Evolutionary conservation across 2,888 invertebrate genomes (phyloP).

Genomic region (Biston stratarius): DNA sequence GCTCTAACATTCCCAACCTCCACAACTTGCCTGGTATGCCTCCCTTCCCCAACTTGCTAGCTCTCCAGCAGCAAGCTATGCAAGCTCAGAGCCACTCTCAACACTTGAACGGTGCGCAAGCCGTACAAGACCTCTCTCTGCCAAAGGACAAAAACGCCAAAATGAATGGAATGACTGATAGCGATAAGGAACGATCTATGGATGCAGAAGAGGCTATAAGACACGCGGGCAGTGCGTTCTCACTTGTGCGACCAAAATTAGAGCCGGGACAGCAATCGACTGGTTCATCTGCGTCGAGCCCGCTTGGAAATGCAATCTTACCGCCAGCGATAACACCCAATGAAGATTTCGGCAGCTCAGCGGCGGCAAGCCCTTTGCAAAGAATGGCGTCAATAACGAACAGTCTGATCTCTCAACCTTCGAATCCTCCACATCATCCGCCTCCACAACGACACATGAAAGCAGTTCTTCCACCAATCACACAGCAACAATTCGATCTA

Average conservation of each 20-base stretch:
- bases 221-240: conserved; percentile 94
- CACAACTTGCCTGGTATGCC: conserved; percentile 83
- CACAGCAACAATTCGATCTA: conserved; percentile 99
- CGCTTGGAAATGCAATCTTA: conserved; percentile 93
- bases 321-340: conserved; percentile 94
- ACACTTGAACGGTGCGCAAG: conserved; percentile 88
- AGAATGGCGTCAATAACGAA: conserved; percentile 99
- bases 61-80: conserved; percentile 90
- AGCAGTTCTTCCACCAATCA: conserved; percentile 98
- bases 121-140: conserved; percentile 94
- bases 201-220: conserved; percentile 90
- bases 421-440: conserved; percentile 94
- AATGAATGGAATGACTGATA: conserved; percentile 88
- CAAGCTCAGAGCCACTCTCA: conserved; percentile 72
- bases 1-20: conserved; percentile 87
- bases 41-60: conserved; percentile 89
- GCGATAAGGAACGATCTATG: conserved; percentile 88
- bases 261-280: conserved; percentile 92
- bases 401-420: conserved; percentile 96
- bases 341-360: conserved; percentile 92
- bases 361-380: conserved; percentile 97
- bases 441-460: conserved; percentile 95
- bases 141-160: conserved; percentile 91
- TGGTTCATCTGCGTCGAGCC: conserved; percentile 93
- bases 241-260: conserved; percentile 94